These are phyloP conservation scores for Knipowitschia caucasica DNA, from an alignment of 2,797 vertebrate species.

Conservation along the genomic window DNA sequence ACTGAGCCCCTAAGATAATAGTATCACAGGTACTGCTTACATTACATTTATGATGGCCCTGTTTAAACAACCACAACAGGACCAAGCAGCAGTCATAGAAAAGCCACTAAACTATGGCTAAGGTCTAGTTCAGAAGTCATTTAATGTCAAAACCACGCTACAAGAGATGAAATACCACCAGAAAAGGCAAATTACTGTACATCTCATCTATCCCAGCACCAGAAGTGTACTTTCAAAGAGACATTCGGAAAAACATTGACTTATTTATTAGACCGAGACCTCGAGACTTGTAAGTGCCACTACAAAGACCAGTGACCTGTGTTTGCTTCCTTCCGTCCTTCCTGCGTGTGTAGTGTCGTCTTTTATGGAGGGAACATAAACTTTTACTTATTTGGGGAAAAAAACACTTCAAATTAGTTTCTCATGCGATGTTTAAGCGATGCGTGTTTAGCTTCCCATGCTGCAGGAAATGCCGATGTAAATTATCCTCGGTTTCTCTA, in stretches of 20 bases:
- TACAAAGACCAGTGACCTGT: neutral
- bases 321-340: slow-evolving; percentile 30
- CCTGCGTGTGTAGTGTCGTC: neutral
- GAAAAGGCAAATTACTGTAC: no score
- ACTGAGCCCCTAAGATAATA: no score
- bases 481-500: slow-evolving; percentile 18
- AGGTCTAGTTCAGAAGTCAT: no score
- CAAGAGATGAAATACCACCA: no score
- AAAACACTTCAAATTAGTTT: slow-evolving; percentile 13
- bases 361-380: slow-evolving; percentile 10
- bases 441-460: slow-evolving; percentile 17
- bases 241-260: neutral
- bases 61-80: no score
- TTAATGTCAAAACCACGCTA: no score
- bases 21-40: no score
- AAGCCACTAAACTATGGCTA: no score
- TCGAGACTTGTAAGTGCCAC: neutral
- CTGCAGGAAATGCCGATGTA: slow-evolving; percentile 32
- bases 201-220: neutral
- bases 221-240: neutral
- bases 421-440: slow-evolving; percentile 19
- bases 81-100: no score
- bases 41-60: no score
- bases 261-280: neutral
- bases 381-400: slow-evolving; percentile 12